Conservation (phyloP, 1,140 invertebrate species). For the Drosophila simulans region DNA sequence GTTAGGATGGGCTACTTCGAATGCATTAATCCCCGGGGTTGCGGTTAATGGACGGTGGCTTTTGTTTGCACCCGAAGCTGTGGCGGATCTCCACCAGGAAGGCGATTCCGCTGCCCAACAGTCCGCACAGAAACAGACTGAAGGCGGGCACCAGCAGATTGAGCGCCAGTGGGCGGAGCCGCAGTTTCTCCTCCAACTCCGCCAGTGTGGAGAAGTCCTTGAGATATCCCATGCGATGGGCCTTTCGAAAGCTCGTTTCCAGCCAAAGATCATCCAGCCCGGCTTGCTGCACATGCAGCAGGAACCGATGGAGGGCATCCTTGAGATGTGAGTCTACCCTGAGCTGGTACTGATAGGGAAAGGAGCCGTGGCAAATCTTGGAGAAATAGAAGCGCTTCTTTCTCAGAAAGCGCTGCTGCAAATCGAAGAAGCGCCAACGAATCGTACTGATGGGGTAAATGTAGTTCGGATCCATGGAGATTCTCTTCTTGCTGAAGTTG, state of each 20-base stretch:
- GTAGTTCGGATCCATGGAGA: constrained; percentile 34
- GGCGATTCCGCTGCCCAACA: constrained; percentile 34
- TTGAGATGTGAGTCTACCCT: constrained; percentile 62
- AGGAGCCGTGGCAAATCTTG: constrained; percentile 57
- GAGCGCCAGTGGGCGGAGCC: constrained; percentile 24
- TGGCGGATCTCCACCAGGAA: constrained; percentile 54
- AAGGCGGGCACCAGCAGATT: constrained; percentile 39
- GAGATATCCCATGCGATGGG: constrained; percentile 43
- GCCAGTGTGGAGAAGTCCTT: constrained; percentile 47
- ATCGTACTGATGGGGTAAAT: constrained; percentile 60
- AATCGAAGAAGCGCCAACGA: constrained; percentile 53
- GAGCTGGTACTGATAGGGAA: constrained; percentile 62
- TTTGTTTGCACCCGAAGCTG: constrained; percentile 24
- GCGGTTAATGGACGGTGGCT: constrained; percentile 34
- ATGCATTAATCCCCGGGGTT: constrained; percentile 49
- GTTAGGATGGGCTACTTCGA: constrained; percentile 65
- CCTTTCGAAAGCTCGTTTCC: constrained; percentile 17
- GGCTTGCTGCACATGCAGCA: constrained; percentile 40
- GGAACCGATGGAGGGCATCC: constrained; percentile 52
- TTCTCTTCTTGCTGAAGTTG: constrained; percentile 34
- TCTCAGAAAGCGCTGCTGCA: constrained; percentile 51
- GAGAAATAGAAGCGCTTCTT: constrained; percentile 63
- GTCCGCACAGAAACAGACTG: constrained; percentile 49
- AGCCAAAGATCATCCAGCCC: constrained; percentile 43
- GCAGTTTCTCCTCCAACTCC: constrained; percentile 14